A percentile compares a stretch with the other conserved stretches of the same genome.
phyloP scores from a whole-genome alignment of 2,888 invertebrate genomes.

The Pandemis corylana region DNA sequence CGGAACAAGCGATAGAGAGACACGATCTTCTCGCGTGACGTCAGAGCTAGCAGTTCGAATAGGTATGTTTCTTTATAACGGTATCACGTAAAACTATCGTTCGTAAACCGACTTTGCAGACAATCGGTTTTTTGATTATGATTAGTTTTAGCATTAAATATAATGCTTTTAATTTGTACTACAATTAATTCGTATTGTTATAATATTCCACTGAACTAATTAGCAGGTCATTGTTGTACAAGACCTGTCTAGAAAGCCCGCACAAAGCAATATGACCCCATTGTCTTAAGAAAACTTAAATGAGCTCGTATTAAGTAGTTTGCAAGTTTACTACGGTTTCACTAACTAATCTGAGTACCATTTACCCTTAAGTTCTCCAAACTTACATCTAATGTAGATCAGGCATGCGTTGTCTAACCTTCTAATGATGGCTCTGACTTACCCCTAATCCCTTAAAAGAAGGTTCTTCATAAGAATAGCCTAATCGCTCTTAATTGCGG shows the following conservation, averaged over 20 bases:
- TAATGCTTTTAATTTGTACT: no score
- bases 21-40: no score
- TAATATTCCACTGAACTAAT: no score
- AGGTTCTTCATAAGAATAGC: slow-evolving; percentile 56
- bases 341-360: slow-evolving; percentile 18
- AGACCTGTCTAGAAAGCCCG: neutral
- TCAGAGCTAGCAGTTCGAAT: no score
- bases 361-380: slow-evolving; percentile 28
- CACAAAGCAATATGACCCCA: slow-evolving; percentile 4
- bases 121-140: no score
- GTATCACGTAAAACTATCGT: no score
- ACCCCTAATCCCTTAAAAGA: slow-evolving; percentile 49
- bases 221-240: neutral
- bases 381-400: slow-evolving; percentile 21
- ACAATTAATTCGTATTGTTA: no score
- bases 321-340: slow-evolving; percentile 19
- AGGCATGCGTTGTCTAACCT: slow-evolving; percentile 15
- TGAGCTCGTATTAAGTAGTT: slow-evolving; percentile 27
- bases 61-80: no score
- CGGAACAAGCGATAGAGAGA: no score
- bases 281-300: slow-evolving; percentile 16
- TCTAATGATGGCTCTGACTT: neutral
- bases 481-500: slow-evolving; percentile 76
- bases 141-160: no score
- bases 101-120: no score